Conservation (phyloP, 2,797 vertebrate genomes). For the Gobionotothen gibberifrons region DNA sequence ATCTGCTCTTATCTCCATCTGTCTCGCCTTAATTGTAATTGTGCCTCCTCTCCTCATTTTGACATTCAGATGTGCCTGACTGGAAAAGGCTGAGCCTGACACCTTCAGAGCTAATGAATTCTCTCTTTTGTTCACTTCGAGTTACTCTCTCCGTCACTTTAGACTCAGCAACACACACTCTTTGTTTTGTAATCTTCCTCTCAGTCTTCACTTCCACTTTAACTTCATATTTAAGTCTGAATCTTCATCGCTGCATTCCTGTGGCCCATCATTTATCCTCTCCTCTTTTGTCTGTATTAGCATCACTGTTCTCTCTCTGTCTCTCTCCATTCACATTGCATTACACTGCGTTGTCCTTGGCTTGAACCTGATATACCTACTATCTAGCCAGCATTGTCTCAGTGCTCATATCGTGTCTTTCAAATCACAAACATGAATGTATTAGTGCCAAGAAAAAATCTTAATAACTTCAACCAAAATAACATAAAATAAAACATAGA, state of each 20-base stretch:
- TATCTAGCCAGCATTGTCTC: conserved; percentile 5
- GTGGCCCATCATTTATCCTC: conserved; percentile 9
- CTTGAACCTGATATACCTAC: conserved; percentile 35
- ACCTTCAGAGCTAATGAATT: conserved; percentile 43
- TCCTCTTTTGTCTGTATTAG: conserved; percentile 5
- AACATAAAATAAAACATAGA: conserved; percentile 2
- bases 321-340: conserved; percentile 6
- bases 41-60: conserved; percentile 38
- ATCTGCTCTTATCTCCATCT: conserved; percentile 15
- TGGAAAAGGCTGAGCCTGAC: conserved; percentile 46
- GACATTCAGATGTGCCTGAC: conserved; percentile 59
- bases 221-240: conserved; percentile 36
- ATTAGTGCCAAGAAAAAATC: conserved; percentile 16
- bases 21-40: conserved; percentile 28
- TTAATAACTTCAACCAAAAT: background rate
- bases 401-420: background rate
- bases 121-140: conserved; percentile 21
- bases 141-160: conserved; percentile 4
- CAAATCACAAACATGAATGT: too few species aligned
- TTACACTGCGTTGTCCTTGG: conserved; percentile 38
- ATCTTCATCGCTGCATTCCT: conserved; percentile 23
- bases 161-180: conserved; percentile 1
- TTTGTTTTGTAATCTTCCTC: conserved; percentile 9
- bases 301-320: background rate
- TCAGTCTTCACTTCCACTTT: conserved; percentile 22